Conservation (phyloP, 2,797 vertebrate species). For the Myotis daubentonii region DNA sequence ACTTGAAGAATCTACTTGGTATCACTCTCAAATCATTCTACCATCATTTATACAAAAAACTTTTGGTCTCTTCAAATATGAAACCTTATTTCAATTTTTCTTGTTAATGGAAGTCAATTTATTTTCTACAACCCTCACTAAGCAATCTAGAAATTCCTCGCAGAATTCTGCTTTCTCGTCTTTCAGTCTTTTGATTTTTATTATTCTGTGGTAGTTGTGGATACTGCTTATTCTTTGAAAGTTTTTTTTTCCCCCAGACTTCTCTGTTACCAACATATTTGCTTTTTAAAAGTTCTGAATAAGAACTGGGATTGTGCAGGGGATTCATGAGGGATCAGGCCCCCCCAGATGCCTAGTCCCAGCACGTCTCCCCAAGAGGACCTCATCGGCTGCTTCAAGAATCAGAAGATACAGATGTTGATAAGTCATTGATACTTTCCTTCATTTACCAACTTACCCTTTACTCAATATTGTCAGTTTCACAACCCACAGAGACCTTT, state of each 20-base stretch:
- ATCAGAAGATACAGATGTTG: background rate
- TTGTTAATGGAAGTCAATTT: background rate
- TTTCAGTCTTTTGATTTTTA: background rate
- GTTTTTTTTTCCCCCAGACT: background rate
- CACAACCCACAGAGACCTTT: background rate
- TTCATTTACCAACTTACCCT: background rate
- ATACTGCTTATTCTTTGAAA: background rate
- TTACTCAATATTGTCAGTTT: background rate
- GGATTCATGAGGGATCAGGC: background rate
- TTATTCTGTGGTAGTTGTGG: background rate
- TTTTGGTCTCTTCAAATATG: background rate
- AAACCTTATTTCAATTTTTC: background rate
- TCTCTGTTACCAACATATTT: background rate
- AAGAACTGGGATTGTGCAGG: background rate
- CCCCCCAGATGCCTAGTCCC: background rate
- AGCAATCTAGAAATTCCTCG: background rate
- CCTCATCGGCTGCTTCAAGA: background rate
- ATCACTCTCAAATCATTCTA: background rate
- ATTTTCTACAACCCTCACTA: background rate
- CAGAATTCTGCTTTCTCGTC: background rate
- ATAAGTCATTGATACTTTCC: background rate
- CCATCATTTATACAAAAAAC: background rate
- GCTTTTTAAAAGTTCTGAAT: background rate
- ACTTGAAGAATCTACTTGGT: background rate
- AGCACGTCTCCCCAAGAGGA: background rate